A percentile compares a stretch with the other conserved stretches of the same genome.
Conservation (phyloP, 2,888 invertebrate species). For the Agonum fuliginosum region DNA sequence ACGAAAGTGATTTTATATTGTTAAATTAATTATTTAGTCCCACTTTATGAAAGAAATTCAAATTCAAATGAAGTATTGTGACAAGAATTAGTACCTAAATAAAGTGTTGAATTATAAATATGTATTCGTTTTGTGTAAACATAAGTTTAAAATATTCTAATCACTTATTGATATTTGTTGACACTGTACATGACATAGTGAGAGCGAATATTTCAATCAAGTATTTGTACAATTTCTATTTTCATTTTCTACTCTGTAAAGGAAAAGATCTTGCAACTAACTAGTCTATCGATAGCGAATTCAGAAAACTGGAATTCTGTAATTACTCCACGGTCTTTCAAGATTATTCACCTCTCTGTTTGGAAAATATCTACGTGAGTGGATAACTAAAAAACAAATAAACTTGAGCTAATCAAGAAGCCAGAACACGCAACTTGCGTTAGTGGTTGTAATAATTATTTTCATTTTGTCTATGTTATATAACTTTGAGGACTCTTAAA, state of each 20-base stretch:
- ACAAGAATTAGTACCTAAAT: too few species aligned
- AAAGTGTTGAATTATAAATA: too few species aligned
- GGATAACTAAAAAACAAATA: conserved; percentile 37
- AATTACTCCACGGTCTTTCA: conserved; percentile 40
- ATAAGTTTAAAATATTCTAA: too few species aligned
- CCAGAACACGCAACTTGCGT: conserved; percentile 4
- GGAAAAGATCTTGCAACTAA: conserved; percentile 22
- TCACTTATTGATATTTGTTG: too few species aligned
- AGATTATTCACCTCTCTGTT: conserved; percentile 56
- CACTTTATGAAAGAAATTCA: too few species aligned
- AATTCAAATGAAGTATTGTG: too few species aligned
- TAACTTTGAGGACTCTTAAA: background rate
- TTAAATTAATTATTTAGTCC: too few species aligned
- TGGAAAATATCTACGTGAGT: conserved; percentile 54
- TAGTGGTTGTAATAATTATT: conserved; percentile 9
- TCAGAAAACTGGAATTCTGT: conserved; percentile 47
- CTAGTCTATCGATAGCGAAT: conserved; percentile 41
- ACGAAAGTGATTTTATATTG: too few species aligned
- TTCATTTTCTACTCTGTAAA: conserved; percentile 5
- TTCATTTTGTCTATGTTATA: background rate
- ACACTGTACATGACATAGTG: background rate
- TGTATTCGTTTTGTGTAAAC: too few species aligned
- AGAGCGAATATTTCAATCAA: too few species aligned
- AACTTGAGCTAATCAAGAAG: conserved; percentile 13
- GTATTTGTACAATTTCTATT: conserved; percentile 12